Conservation (phyloP, 2,797 vertebrate genomes). For the Alcedo atthis region DNA sequence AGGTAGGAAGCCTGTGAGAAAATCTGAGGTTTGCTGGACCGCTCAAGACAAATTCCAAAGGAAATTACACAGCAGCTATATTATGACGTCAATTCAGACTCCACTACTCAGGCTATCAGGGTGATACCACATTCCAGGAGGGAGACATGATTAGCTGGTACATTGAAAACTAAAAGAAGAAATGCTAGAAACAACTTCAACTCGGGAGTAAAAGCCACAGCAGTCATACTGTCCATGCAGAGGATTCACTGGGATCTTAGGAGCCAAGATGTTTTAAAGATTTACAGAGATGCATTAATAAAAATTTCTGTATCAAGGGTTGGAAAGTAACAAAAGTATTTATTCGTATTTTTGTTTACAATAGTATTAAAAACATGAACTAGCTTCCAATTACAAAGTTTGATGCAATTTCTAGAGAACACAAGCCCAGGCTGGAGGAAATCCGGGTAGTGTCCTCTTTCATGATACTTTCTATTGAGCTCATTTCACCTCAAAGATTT, state of each 20-base stretch:
- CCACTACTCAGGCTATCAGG: neutral
- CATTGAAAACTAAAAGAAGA: neutral
- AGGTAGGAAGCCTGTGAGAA: neutral
- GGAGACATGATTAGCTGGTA: neutral
- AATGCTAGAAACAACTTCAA: neutral
- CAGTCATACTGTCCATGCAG: neutral
- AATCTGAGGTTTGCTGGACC: neutral
- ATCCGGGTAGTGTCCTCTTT: conserved; percentile 47
- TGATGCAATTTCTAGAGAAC: conserved; percentile 17
- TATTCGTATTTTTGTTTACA: conserved; percentile 11
- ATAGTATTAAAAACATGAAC: conserved; percentile 16
- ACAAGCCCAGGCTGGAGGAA: conserved; percentile 31
- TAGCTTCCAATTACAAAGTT: conserved; percentile 15
- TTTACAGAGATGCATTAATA: neutral
- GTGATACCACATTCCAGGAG: neutral
- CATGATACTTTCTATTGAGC: conserved; percentile 59
- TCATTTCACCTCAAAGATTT: conserved; percentile 47
- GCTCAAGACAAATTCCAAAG: neutral
- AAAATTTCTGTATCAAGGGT: neutral
- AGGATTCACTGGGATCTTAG: neutral
- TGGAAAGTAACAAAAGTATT: neutral
- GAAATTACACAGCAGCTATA: neutral
- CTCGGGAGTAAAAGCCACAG: neutral
- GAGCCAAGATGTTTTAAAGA: neutral
- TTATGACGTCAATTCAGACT: neutral